Conservation (phyloP, 2,888 invertebrate species). For the Agrotis clavis region DNA sequence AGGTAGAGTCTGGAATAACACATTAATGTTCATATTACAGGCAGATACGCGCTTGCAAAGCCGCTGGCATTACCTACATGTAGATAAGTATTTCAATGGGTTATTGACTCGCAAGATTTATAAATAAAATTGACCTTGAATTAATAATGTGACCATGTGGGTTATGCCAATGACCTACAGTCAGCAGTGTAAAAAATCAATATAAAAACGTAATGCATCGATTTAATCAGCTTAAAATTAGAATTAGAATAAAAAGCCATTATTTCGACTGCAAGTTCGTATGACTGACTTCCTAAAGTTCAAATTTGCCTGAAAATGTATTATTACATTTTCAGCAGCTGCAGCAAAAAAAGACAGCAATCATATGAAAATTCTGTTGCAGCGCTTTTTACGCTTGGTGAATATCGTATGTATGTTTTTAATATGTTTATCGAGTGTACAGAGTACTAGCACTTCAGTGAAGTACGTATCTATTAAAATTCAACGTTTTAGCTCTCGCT, state of each 20-base stretch:
- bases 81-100: neutral
- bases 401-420: constrained; percentile 12
- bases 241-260: constrained; percentile 1
- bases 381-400: constrained; percentile 23
- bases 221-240: neutral
- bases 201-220: neutral
- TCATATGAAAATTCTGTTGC: constrained; percentile 11
- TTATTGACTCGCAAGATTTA: neutral
- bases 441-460: constrained; percentile 18
- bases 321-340: constrained; percentile 23
- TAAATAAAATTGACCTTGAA: neutral
- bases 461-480: constrained; percentile 50
- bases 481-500: constrained; percentile 48
- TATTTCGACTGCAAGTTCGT: constrained; percentile 16
- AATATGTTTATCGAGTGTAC: constrained; percentile 18
- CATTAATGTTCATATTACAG: too few relatives aligned
- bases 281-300: constrained; percentile 5
- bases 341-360: constrained; percentile 19
- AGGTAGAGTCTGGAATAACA: too few relatives aligned
- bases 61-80: neutral
- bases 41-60: too few relatives aligned
- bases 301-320: constrained; percentile 25
- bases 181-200: too few relatives aligned
- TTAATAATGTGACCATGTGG: neutral
- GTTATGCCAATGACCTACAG: neutral